A percentile compares a stretch with the other conserved stretches of the same genome.
phyloP scores from a whole-genome alignment of 2,888 invertebrate species.

The Lasioglossum marginatum region DNA sequence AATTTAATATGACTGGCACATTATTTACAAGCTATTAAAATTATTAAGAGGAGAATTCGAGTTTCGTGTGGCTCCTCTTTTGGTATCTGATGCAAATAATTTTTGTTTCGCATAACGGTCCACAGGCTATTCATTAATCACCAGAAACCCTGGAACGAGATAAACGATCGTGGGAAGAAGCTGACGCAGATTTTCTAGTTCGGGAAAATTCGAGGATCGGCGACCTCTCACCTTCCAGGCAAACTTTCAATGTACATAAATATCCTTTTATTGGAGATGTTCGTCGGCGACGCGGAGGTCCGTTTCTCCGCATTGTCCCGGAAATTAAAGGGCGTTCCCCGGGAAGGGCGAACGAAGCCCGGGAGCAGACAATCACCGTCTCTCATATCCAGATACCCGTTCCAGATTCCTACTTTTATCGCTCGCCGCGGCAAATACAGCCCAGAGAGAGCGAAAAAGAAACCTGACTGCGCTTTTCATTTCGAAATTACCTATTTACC shows the following conservation, averaged over 20 bases:
- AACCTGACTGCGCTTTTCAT: conserved; percentile 33
- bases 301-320: conserved; percentile 67
- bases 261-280: conserved; percentile 67
- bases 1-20: not conserved
- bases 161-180: not conserved
- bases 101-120: not conserved
- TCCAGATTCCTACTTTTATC: conserved; percentile 62
- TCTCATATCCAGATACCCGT: conserved; percentile 62
- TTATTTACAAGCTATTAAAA: too few species aligned
- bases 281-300: conserved; percentile 55
- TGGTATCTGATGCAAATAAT: too few species aligned
- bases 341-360: conserved; percentile 16
- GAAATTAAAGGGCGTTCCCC: conserved; percentile 72
- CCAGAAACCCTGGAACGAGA: not conserved
- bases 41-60: too few species aligned
- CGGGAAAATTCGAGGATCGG: not conserved
- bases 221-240: not conserved
- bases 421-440: conserved; percentile 25
- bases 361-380: conserved; percentile 62
- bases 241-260: conserved; percentile 63
- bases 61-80: too few species aligned
- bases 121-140: not conserved
- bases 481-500: conserved; percentile 73
- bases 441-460: not conserved
- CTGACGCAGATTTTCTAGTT: not conserved